Base-by-base conservation (phyloP, 2,888 invertebrate species). In the Agapostemon virescens region DNA sequence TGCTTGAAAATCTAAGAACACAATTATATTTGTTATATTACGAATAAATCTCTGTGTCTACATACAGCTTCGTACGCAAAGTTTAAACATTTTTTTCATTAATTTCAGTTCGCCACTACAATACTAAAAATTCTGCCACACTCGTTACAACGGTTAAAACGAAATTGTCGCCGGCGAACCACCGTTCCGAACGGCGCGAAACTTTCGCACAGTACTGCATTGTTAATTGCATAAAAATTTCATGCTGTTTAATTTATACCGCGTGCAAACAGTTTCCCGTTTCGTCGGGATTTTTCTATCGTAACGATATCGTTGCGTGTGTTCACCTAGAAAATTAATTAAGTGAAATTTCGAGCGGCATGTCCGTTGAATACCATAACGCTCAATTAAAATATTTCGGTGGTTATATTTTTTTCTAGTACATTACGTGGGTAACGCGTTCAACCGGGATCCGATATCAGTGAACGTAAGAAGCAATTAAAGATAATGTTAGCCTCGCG, bases 381-480 rank as follows among this genome's bases (percentile, higher is more conserved):
- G 9, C 33, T 63, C n/a, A 63, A 63, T 63, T 63, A 63, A 63
- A n/a, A 36, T 63, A 63, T 63, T 63, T 36, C n/a, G 63, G 33
- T 1, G 11, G 5, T 17, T 33, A 5, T 4, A 33, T 36, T 26
- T 58, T 61, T n/a, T 36, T 26, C 23, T 4, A 0, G 7, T 61
- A 20, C 20, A n/a, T 63, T 11, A 33, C 20, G 61, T n/a, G 33
- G 33, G 33, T 36, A 63, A 63, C 61, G 11, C n/a, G 33, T n/a
- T 63, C 4, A 5, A 26, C n/a, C 5, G 33, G 5, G 36, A 63
- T 36, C 20, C 20, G 36, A 63, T 63, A 36, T 36, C 36, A 38
- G 63, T 38, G 36, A 36, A 63, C 36, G 63, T 63, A 63, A 36
- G 63, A n/a, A 13, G 63, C 63, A 63, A 63, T 63, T 63, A 63